phyloP scores from a whole-genome alignment of 2,113 vertebrate genomes.

The Pachyramphus minor region DNA sequence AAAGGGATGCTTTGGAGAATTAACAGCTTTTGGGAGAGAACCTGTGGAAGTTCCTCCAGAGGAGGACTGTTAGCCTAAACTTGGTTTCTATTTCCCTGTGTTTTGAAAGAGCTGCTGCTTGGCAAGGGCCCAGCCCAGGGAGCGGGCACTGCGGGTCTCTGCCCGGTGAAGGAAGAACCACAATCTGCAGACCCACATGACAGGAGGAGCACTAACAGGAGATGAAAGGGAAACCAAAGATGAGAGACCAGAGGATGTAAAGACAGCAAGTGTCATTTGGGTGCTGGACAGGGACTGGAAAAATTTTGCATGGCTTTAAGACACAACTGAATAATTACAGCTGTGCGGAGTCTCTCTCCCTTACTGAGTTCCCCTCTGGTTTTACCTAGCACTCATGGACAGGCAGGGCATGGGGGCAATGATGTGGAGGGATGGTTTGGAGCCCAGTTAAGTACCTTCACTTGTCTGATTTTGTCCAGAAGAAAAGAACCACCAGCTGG shows the following conservation, averaged over 20 bases:
- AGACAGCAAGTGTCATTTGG: not conserved
- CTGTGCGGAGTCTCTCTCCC: not conserved
- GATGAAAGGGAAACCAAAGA: not conserved
- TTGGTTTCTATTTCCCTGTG: not conserved
- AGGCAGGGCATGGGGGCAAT: not conserved
- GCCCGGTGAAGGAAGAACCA: not conserved
- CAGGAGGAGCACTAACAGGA: not conserved
- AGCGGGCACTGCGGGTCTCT: fast-evolving
- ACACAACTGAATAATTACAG: not conserved
- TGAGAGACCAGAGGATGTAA: not conserved
- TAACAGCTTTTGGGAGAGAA: not conserved
- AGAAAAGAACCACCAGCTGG: not conserved
- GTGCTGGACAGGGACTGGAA: not conserved
- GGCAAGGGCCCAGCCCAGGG: not conserved
- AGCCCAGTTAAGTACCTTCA: not conserved
- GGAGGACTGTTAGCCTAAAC: not conserved
- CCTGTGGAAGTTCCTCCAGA: not conserved
- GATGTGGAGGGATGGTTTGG: not conserved
- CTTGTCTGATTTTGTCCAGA: not conserved
- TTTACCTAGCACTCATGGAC: not conserved
- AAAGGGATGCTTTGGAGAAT: not conserved
- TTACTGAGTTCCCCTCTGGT: not conserved
- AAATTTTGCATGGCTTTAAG: not conserved
- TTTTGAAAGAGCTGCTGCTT: not conserved
- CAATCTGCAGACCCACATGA: not conserved